These are phyloP conservation scores for Adelphocoris suturalis DNA, from an alignment of 2,888 invertebrate genomes.

Conservation along the genomic window DNA sequence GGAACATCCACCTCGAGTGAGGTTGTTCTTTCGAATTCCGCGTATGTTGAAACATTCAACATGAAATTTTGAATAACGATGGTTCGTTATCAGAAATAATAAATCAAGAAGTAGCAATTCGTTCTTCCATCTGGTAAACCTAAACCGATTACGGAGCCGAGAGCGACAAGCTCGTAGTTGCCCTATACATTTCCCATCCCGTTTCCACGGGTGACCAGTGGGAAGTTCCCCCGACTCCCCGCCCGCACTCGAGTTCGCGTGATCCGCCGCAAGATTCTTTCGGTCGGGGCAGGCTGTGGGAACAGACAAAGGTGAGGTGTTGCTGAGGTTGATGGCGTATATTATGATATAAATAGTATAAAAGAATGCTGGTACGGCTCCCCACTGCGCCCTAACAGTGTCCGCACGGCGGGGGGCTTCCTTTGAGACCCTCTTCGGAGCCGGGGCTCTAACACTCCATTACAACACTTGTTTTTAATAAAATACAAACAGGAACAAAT, in stretches of 20 bases:
- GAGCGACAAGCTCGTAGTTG: neutral
- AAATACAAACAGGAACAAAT: slow-evolving; percentile 67
- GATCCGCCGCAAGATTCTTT: slow-evolving; percentile 56
- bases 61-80: too few species aligned
- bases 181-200: neutral
- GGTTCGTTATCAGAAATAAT: too few species aligned
- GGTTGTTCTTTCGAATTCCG: too few species aligned
- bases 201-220: neutral
- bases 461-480: slow-evolving; percentile 65
- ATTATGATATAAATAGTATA: slow-evolving; percentile 71
- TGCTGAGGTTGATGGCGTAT: slow-evolving; percentile 70
- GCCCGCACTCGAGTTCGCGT: slow-evolving; percentile 54
- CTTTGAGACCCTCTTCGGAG: slow-evolving; percentile 53
- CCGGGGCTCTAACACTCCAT: slow-evolving; percentile 60
- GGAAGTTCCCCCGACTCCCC: neutral
- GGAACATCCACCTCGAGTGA: too few species aligned
- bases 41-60: too few species aligned
- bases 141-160: neutral
- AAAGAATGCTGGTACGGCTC: slow-evolving; percentile 68
- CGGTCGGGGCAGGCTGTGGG: slow-evolving; percentile 51
- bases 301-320: slow-evolving; percentile 67
- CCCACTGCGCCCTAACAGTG: slow-evolving; percentile 68
- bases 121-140: neutral
- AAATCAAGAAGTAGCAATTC: too few species aligned
- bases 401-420: slow-evolving; percentile 62